Evolutionary conservation across 2,113 vertebrate genomes (phyloP).

Genomic region (Notechis scutatus): DNA sequence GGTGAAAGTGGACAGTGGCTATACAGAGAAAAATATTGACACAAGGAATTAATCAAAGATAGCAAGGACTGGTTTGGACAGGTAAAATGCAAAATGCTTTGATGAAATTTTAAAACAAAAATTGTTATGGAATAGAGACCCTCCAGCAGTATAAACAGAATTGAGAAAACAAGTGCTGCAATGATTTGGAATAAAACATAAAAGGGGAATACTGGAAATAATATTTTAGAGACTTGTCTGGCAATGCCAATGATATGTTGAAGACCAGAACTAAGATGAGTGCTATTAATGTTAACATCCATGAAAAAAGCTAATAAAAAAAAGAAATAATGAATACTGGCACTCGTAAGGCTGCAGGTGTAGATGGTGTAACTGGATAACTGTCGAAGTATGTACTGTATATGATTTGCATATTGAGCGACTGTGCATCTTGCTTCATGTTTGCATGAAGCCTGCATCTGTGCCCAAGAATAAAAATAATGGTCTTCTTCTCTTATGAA

Average conservation of each 20-base stretch:
- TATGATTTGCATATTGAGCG: background rate
- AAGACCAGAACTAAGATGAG: too few relatives aligned
- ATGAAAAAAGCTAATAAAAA: too few relatives aligned
- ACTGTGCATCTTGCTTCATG: background rate
- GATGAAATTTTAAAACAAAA: background rate
- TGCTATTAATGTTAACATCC: too few relatives aligned
- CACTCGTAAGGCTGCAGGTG: background rate
- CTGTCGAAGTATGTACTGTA: background rate
- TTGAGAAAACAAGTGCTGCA: background rate
- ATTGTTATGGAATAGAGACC: background rate
- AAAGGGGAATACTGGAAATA: too few relatives aligned
- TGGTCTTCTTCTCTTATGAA: background rate
- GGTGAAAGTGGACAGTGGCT: too few relatives aligned
- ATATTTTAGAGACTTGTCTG: too few relatives aligned
- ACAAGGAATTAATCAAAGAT: background rate
- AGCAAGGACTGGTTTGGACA: background rate
- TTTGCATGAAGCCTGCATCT: background rate
- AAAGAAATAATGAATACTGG: too few relatives aligned
- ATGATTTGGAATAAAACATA: too few relatives aligned
- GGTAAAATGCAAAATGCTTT: background rate
- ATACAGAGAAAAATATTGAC: too few relatives aligned
- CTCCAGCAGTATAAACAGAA: background rate
- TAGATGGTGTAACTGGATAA: background rate
- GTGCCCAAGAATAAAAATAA: background rate
- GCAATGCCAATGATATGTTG: too few relatives aligned